Evolutionary conservation across 2,113 vertebrate species (phyloP).

Genomic region (Gobiocypris rarus): DNA sequence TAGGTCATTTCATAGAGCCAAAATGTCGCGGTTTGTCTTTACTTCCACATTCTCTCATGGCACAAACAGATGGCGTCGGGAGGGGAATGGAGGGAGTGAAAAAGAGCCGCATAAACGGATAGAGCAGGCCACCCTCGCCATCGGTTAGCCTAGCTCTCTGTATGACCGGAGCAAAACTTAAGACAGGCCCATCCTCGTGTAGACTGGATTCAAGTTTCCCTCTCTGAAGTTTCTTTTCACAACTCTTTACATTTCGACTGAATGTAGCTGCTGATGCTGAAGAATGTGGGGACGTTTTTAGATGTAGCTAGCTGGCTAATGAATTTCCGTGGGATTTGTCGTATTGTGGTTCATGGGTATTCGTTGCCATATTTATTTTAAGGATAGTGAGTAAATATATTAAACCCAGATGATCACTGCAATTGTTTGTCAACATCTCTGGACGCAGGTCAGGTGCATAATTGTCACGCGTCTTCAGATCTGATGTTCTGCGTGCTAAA

Average conservation of each 20-base stretch:
- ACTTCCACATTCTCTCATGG: slow-evolving; percentile 66
- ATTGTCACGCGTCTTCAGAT: neutral
- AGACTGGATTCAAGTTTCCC: slow-evolving; percentile 31
- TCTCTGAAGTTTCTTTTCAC: neutral
- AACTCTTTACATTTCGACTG: neutral
- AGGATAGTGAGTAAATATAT: neutral
- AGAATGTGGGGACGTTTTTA: slow-evolving; percentile 9
- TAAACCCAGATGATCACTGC: neutral
- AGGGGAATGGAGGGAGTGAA: slow-evolving; percentile 63
- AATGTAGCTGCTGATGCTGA: slow-evolving; percentile 12
- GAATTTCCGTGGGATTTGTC: neutral
- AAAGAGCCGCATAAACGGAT: slow-evolving; percentile 70
- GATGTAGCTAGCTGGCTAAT: neutral
- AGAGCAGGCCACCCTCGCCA: slow-evolving; percentile 69
- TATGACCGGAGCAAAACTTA: slow-evolving; percentile 17
- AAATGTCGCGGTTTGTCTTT: slow-evolving; percentile 72
- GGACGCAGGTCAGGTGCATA: neutral
- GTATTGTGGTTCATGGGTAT: neutral
- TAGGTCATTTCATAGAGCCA: slow-evolving; percentile 69
- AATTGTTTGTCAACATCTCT: neutral
- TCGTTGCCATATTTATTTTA: neutral
- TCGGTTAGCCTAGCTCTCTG: slow-evolving; percentile 49
- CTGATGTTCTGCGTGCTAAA: neutral
- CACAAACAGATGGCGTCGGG: slow-evolving; percentile 75
- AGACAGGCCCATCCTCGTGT: neutral